These are phyloP conservation scores for Megalurothrips usitatus DNA, from an alignment of 2,888 invertebrate genomes.

Conservation along the genomic window DNA sequence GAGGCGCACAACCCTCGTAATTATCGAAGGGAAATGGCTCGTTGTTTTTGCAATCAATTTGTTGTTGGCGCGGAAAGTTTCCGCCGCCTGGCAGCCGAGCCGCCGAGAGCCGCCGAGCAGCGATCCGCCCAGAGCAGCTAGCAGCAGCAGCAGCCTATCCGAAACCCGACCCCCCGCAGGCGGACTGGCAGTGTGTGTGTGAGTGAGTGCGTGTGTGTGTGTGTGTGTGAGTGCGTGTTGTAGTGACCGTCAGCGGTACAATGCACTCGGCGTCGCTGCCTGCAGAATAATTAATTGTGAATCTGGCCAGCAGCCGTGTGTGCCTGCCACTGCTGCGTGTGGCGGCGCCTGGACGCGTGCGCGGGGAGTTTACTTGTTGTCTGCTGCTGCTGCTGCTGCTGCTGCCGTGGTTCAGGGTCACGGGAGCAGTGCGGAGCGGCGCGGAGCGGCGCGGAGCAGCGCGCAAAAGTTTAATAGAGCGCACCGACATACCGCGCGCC, in stretches of 20 bases:
- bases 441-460: not conserved
- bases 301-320: too few species aligned
- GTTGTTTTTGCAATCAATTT: constrained; percentile 11
- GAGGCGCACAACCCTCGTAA: not conserved
- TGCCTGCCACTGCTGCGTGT: too few species aligned
- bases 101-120: not conserved
- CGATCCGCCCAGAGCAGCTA: not conserved
- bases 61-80: not conserved
- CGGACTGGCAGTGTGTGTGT: not conserved
- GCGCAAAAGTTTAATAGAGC: not conserved
- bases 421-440: not conserved
- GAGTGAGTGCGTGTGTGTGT: not conserved
- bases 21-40: constrained; percentile 5
- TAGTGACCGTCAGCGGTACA: too few species aligned
- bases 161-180: not conserved
- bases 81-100: too few species aligned
- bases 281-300: too few species aligned
- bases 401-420: too few species aligned
- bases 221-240: not conserved
- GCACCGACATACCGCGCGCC: not conserved
- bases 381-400: too few species aligned
- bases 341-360: too few species aligned
- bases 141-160: not conserved
- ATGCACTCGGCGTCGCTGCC: too few species aligned
- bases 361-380: too few species aligned